phyloP scores from a whole-genome alignment of 2,888 invertebrate species.

The Drosophila peninsularis region DNA sequence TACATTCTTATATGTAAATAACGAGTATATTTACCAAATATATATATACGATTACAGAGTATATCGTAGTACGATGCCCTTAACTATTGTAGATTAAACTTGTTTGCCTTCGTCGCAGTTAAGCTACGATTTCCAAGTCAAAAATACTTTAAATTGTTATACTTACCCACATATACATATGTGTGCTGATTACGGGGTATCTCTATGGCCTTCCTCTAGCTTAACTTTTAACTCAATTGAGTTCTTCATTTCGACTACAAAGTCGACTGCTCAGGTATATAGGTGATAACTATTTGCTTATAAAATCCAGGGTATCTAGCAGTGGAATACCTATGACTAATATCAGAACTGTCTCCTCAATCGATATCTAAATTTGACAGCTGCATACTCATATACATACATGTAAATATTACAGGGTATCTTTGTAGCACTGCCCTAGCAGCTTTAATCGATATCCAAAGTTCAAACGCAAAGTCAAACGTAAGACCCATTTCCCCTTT shows the following conservation, averaged over 20 bases:
- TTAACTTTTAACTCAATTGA: too few relatives aligned
- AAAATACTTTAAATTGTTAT: not conserved
- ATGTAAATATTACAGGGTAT: slow-evolving; percentile 1
- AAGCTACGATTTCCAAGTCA: not conserved
- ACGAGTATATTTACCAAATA: not conserved
- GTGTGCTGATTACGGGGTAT: not conserved
- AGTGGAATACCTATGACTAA: not conserved
- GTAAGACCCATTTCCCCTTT: not conserved
- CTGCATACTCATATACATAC: slow-evolving; percentile 10
- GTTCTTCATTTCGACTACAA: too few relatives aligned
- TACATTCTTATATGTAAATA: not conserved
- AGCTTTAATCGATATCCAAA: slow-evolving; percentile 24
- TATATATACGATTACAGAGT: not conserved
- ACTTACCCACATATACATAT: too few relatives aligned
- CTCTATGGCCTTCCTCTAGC: too few relatives aligned
- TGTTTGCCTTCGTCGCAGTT: not conserved
- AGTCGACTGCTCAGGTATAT: not conserved
- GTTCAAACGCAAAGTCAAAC: slow-evolving; percentile 47
- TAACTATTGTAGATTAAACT: not conserved
- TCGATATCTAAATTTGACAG: not conserved
- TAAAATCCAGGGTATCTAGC: not conserved
- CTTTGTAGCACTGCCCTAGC: not conserved
- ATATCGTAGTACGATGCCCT: not conserved
- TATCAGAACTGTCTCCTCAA: not conserved
- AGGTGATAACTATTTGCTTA: too few relatives aligned